Percentiles rank a stretch among this genome's conserved stretches.
phyloP scores from a whole-genome alignment of 2,797 vertebrate genomes.

The Peromyscus attwateri region DNA sequence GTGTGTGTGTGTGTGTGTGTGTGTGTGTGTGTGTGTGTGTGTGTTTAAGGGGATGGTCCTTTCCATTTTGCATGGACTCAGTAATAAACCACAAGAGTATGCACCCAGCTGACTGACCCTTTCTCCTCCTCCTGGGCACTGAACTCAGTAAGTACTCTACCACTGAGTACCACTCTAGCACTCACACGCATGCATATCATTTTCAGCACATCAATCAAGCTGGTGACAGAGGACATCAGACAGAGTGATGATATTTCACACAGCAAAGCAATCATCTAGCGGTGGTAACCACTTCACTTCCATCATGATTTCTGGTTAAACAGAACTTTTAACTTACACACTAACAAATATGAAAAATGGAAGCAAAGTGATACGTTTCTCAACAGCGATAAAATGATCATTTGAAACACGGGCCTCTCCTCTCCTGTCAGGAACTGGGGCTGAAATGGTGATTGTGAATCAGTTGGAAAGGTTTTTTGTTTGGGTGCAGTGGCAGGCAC shows the following conservation, averaged over 20 bases:
- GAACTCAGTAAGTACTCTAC: background rate
- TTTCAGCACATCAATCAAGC: background rate
- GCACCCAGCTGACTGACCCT: background rate
- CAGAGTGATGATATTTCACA: background rate
- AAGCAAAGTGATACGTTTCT: background rate
- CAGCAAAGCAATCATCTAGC: too few species aligned
- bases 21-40: too few species aligned
- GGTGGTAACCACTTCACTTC: background rate
- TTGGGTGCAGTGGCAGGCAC: background rate
- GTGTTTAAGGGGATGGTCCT: background rate
- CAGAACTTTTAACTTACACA: too few species aligned
- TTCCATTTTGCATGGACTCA: background rate
- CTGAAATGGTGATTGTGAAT: background rate
- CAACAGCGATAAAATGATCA: background rate
- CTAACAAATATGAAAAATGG: background rate
- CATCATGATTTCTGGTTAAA: background rate
- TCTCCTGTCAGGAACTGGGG: too few species aligned
- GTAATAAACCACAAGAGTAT: background rate
- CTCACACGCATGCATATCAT: fast-evolving
- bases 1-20: background rate
- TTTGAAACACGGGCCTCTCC: background rate
- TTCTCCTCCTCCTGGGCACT: background rate
- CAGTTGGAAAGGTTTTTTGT: background rate
- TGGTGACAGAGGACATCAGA: background rate
- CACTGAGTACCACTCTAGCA: background rate